A percentile compares a stretch with the other conserved stretches of the same genome.
These are phyloP conservation scores for Augiades crinisus DNA, from an alignment of 2,888 invertebrate genomes.

Conservation along the genomic window DNA sequence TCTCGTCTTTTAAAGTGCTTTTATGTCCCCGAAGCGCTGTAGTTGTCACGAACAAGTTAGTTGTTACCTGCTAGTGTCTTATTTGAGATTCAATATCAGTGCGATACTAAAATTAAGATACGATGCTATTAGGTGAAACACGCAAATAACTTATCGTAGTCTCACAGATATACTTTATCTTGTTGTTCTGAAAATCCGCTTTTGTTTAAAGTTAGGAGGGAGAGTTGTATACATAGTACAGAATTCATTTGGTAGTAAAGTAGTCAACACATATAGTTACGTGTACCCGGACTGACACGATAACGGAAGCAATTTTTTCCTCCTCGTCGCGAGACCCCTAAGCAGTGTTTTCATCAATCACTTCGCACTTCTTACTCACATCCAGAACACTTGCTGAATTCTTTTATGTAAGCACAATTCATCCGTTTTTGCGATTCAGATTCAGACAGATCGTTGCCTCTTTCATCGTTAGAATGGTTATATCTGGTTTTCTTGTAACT, in stretches of 20 bases:
- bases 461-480: constrained; percentile 22
- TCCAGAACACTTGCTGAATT: constrained; percentile 29
- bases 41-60: constrained; percentile 3
- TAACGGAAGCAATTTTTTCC: constrained; percentile 17
- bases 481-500: constrained; percentile 13
- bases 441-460: constrained; percentile 23
- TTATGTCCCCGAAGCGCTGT: neutral
- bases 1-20: neutral
- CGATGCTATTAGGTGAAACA: constrained; percentile 1
- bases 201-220: too few relatives aligned
- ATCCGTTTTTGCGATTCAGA: constrained; percentile 27
- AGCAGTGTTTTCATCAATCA: constrained; percentile 47
- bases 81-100: constrained; percentile 5
- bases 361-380: constrained; percentile 30
- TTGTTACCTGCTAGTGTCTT: neutral
- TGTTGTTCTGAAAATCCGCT: too few relatives aligned
- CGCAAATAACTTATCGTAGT: too few relatives aligned
- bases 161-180: too few relatives aligned
- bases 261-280: constrained; percentile 19
- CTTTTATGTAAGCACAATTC: constrained; percentile 43
- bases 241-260: neutral
- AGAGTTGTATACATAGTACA: too few relatives aligned
- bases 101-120: constrained; percentile 3
- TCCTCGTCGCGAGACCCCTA: constrained; percentile 27
- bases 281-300: neutral